These are phyloP conservation scores for Nephrotoma flavescens DNA, from an alignment of 2,888 invertebrate species.

Conservation along the genomic window DNA sequence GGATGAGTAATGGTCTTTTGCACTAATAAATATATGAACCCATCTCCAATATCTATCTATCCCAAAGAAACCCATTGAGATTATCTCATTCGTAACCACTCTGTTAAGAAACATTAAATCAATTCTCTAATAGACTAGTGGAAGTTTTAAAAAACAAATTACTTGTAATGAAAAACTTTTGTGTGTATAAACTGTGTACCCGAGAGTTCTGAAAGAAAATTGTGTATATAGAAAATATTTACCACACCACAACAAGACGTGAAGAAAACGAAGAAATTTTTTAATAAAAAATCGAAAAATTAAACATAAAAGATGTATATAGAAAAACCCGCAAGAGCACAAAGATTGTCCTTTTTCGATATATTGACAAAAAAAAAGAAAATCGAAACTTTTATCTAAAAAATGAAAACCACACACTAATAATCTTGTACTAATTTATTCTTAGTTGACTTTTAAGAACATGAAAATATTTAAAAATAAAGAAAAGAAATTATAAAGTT, in stretches of 20 bases:
- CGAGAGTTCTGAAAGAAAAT: neutral
- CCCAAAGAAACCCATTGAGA: neutral
- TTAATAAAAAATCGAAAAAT: neutral
- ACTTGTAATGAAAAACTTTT: neutral
- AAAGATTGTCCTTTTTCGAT: neutral
- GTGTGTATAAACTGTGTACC: neutral
- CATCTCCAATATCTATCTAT: no score
- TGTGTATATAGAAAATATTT: neutral
- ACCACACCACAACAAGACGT: neutral
- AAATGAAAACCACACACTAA: neutral
- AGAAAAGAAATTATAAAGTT: neutral
- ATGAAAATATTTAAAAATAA: neutral
- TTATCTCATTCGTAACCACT: neutral
- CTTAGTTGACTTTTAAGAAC: neutral
- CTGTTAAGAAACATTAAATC: neutral
- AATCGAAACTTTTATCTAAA: neutral
- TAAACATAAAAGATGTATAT: neutral
- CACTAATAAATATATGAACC: no score
- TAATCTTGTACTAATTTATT: neutral
- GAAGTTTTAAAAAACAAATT: neutral
- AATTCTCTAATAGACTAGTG: neutral
- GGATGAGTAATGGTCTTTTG: no score
- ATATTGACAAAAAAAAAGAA: neutral
- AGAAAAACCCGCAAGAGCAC: neutral
- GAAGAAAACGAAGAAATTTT: neutral